Conservation (phyloP, 2,888 invertebrate genomes). For the Apodemia duryi region DNA sequence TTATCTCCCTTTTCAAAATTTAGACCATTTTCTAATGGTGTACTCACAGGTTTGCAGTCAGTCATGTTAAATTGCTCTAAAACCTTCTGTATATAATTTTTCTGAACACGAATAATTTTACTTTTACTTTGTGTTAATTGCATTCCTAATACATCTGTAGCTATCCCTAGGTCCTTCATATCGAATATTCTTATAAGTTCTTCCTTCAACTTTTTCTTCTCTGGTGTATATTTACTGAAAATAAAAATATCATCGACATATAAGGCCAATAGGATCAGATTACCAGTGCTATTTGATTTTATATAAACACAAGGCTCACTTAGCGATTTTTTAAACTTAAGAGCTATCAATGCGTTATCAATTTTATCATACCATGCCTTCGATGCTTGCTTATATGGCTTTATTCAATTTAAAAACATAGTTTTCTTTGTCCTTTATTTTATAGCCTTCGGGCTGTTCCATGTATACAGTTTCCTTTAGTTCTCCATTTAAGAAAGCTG, state of each 20-base stretch:
- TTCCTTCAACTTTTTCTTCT: conserved; percentile 22
- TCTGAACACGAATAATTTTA: conserved; percentile 6
- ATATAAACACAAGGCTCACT: conserved; percentile 18
- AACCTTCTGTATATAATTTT: neutral
- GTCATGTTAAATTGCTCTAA: neutral
- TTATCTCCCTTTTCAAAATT: conserved; percentile 18
- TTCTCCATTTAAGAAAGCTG: conserved; percentile 30
- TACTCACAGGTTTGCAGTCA: conserved; percentile 23
- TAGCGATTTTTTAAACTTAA: neutral
- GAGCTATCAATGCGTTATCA: neutral
- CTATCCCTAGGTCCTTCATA: conserved; percentile 28
- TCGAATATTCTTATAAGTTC: conserved; percentile 27
- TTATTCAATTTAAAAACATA: conserved; percentile 16
- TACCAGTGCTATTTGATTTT: neutral
- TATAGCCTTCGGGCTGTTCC: neutral
- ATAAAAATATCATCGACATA: conserved; percentile 27
- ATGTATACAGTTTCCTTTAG: conserved; percentile 19
- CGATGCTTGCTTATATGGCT: neutral
- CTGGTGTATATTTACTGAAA: neutral
- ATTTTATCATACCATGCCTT: conserved; percentile 8
- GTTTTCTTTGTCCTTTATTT: neutral
- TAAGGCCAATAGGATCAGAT: conserved; percentile 19
- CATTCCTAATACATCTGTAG: conserved; percentile 25
- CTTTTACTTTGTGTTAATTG: conserved; percentile 17
- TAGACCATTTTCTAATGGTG: conserved; percentile 23